Evolutionary conservation across 2,888 invertebrate species (phyloP).

Genomic region (Lasioglossum villosulum): DNA sequence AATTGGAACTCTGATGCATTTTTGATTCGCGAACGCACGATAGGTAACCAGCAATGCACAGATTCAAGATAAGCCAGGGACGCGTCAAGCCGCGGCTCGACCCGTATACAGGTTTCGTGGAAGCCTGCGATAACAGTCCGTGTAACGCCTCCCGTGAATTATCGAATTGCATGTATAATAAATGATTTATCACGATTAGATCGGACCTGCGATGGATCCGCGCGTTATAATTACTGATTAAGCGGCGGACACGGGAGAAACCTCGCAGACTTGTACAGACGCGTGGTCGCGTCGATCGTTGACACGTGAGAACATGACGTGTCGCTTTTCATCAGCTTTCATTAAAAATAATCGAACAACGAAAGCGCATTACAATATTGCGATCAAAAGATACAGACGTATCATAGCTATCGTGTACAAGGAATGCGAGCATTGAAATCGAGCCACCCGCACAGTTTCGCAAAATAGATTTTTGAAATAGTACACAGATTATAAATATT

Average conservation of each 20-base stretch:
- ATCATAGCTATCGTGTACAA: background rate
- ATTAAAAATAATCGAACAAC: constrained; percentile 46
- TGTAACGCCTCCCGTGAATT: constrained; percentile 57
- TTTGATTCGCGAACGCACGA: constrained; percentile 48
- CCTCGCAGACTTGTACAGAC: background rate
- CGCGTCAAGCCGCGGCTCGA: constrained; percentile 43
- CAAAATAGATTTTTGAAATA: too few species aligned
- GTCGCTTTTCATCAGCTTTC: background rate
- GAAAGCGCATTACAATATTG: constrained; percentile 52
- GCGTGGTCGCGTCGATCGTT: constrained; percentile 27
- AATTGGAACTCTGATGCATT: constrained; percentile 49
- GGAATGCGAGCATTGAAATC: background rate
- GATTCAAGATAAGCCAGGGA: constrained; percentile 61
- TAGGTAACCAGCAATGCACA: constrained; percentile 37
- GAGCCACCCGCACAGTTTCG: too few species aligned
- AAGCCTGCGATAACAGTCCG: constrained; percentile 47
- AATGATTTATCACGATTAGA: constrained; percentile 77
- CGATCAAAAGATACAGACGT: constrained; percentile 12
- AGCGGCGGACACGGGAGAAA: constrained; percentile 49
- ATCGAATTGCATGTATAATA: constrained; percentile 79
- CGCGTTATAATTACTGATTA: constrained; percentile 76
- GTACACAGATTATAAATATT: too few species aligned
- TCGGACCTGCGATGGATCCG: constrained; percentile 66
- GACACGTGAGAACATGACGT: constrained; percentile 14
- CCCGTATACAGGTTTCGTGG: constrained; percentile 49